These are phyloP conservation scores for Ctenochaetus hawaiiensis DNA, from an alignment of 2,797 vertebrate genomes.

Conservation along the genomic window DNA sequence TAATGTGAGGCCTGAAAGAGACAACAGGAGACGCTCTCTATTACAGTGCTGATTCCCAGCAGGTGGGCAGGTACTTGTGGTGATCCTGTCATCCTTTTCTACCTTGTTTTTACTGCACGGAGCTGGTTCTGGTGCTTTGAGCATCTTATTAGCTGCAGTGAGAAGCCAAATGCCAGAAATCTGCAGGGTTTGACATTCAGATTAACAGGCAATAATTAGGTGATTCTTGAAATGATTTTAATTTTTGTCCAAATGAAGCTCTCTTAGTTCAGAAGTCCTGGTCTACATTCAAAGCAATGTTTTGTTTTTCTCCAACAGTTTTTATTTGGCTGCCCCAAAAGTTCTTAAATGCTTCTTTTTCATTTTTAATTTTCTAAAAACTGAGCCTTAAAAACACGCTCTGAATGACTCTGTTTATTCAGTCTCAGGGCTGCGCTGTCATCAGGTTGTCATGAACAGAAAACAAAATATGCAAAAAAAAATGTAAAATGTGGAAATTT, in stretches of 20 bases:
- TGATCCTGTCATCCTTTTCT: slow-evolving; percentile 5
- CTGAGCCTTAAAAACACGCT: background rate
- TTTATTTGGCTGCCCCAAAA: slow-evolving; percentile 1
- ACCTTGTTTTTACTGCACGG: slow-evolving; percentile 2
- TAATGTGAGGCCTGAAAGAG: slow-evolving; percentile 6
- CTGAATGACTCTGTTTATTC: slow-evolving; percentile 6
- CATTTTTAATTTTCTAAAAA: slow-evolving; percentile 15
- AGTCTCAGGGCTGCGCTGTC: background rate
- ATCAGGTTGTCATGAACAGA: background rate
- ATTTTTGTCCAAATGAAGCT: slow-evolving; percentile 32
- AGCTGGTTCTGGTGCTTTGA: slow-evolving; percentile 23
- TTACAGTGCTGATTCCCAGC: slow-evolving; percentile 34
- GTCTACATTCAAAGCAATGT: slow-evolving; percentile 16
- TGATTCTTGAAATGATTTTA: slow-evolving; percentile 38
- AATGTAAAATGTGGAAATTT: background rate
- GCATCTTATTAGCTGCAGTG: slow-evolving; percentile 51
- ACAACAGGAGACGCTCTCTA: background rate
- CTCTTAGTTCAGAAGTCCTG: background rate
- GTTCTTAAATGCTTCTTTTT: background rate
- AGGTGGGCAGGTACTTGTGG: background rate
- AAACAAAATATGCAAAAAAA: background rate
- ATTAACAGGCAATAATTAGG: slow-evolving; percentile 55
- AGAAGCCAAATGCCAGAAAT: slow-evolving; percentile 13
- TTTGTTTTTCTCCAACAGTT: slow-evolving; percentile 6
- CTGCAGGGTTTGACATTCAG: background rate